Base-by-base conservation (phyloP, 2,113 vertebrate species). In the Hippocampus mohnikei region DNA sequence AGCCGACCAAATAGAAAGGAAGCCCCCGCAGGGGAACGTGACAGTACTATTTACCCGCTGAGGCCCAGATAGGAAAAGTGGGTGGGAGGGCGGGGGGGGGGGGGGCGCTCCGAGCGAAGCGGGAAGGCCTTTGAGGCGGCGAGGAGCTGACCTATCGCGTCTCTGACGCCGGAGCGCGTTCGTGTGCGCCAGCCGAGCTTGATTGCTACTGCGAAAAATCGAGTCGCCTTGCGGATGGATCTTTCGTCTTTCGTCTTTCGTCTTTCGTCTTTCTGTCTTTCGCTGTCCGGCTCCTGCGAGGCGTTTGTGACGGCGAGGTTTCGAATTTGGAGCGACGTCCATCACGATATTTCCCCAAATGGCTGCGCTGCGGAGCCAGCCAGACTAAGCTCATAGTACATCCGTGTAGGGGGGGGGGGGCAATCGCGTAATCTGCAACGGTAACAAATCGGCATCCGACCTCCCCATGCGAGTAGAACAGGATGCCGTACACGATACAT, bases 1-100 rank as follows among this genome's bases (percentile, higher is more conserved):
- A 85, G 82, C 37, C 74, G 82, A 71, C 80, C 63, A 85, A 86
- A 85, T 33, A 81, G 70, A 81, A 73, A 75, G 80, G 79, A 87
- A 80, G 79, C 76, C 71, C 74, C 33, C 70, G 65, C 70, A 64
- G 76, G 81, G 81, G 78, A 83, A 84, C 16, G 61, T 62, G 81
- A 71, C 2, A 68, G 72, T 66, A 78, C 66, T 71, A 79, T 84
- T 87, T 85, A 83, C 64, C 52, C 66, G 64, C 48, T n/a, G 71
- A 63, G 74, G 75, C 61, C 72, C 66, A 78, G 87, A 89, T 56
- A 84, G 77, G 75, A 69, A 71, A 27, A 59, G 27, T 8, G 72
- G 65, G 52, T 61, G 11, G 16, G 42, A 11, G 23, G 40, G 56
- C 3, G 11, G 52, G 64, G 11, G 16, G 42, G 15, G 23, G 40